Percentiles rank a stretch among this genome's conserved stretches.
phyloP scores from a whole-genome alignment of 2,113 vertebrate genomes.

The Oenanthe oenanthe region DNA sequence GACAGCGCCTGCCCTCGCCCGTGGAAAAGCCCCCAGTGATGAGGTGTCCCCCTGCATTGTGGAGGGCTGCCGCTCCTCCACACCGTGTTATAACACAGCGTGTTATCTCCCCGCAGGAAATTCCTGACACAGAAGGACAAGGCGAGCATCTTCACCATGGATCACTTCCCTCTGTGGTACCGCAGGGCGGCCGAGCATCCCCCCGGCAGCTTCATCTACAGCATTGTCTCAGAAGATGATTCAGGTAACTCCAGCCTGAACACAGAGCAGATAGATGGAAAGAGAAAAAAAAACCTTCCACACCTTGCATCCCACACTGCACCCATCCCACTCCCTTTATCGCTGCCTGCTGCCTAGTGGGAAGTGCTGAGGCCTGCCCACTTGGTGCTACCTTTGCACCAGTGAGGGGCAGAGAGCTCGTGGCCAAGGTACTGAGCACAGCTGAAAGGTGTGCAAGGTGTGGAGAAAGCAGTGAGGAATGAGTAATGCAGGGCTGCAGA shows the following conservation, averaged over 20 bases:
- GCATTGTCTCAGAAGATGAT: slow-evolving; percentile 79
- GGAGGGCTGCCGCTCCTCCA: neutral
- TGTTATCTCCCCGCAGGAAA: slow-evolving; percentile 75
- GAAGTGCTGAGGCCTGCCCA: neutral
- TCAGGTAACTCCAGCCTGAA: slow-evolving; percentile 78
- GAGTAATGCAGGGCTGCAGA: neutral
- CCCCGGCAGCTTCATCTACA: slow-evolving; percentile 89
- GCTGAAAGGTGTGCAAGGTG: rapidly evolving
- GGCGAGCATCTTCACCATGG: slow-evolving; percentile 91
- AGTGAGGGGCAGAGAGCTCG: rapidly evolving
- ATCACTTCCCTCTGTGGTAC: slow-evolving; percentile 95
- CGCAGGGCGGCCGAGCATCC: slow-evolving; percentile 88
- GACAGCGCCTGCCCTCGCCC: neutral
- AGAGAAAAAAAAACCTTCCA: neutral
- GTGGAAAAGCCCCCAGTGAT: rapidly evolving
- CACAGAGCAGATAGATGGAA: neutral
- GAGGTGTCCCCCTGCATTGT: rapidly evolving
- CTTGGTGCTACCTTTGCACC: rapidly evolving
- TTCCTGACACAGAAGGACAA: slow-evolving; percentile 87
- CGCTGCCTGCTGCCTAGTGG: rapidly evolving
- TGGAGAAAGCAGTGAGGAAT: neutral
- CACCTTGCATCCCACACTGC: rapidly evolving
- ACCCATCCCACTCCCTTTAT: rapidly evolving
- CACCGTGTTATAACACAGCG: rapidly evolving
- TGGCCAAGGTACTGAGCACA: neutral